Percentiles rank a stretch among this genome's conserved stretches.
Evolutionary conservation across 1,140 invertebrate genomes (phyloP).

Genomic region (Episyrphus balteatus): DNA sequence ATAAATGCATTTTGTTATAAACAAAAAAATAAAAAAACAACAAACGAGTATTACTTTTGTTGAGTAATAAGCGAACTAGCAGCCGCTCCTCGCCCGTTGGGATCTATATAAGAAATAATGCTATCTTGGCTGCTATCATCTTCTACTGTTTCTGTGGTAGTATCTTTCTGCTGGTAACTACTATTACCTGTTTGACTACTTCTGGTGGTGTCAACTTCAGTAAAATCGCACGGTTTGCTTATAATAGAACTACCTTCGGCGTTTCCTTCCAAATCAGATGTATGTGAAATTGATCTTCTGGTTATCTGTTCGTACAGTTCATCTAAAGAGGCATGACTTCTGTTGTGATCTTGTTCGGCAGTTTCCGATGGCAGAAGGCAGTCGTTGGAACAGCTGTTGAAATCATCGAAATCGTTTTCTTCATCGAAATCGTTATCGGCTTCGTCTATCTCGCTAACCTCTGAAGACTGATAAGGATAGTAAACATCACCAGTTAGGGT

Average conservation of each 20-base stretch:
- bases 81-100: conserved; percentile 12
- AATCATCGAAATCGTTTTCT: conserved; percentile 28
- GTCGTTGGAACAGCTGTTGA: conserved; percentile 5
- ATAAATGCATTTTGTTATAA: too few relatives aligned
- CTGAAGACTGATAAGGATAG: conserved; percentile 33
- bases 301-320: conserved; percentile 35
- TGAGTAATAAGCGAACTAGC: conserved; percentile 8
- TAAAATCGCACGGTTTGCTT: conserved; percentile 9
- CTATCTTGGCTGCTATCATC: conserved; percentile 36
- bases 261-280: neutral
- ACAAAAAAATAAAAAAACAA: neutral
- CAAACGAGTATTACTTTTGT: conserved; percentile 12
- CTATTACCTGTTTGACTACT: neutral
- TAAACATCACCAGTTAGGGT: conserved; percentile 25
- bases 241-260: conserved; percentile 4
- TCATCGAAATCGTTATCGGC: conserved; percentile 19
- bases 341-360: neutral
- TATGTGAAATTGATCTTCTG: conserved; percentile 18
- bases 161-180: conserved; percentile 18
- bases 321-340: conserved; percentile 26
- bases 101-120: conserved; percentile 35
- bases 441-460: conserved; percentile 23
- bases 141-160: conserved; percentile 22
- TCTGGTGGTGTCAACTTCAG: neutral
- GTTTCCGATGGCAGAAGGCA: conserved; percentile 2